A percentile compares a stretch with the other conserved stretches of the same genome.
Conservation (phyloP, 2,888 invertebrate species). For the Oscheius sp. region DNA sequence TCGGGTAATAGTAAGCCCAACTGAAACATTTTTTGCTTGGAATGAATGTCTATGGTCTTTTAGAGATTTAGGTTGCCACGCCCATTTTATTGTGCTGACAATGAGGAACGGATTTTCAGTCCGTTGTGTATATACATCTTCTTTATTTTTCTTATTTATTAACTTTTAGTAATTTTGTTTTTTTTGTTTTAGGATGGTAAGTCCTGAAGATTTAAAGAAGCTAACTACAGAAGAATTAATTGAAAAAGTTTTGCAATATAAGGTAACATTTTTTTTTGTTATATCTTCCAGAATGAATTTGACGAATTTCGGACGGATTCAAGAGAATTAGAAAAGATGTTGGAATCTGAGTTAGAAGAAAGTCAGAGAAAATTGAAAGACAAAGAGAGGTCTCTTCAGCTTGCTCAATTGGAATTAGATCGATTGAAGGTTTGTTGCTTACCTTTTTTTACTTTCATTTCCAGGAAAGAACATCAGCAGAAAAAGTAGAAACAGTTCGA, state of each 20-base stretch:
- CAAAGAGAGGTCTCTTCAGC: slow-evolving; percentile 14
- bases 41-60: background rate
- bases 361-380: slow-evolving; percentile 15
- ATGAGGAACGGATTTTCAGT: background rate
- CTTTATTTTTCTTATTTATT: background rate
- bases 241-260: background rate
- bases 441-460: background rate
- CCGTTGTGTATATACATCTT: background rate
- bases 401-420: slow-evolving; percentile 12
- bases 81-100: background rate
- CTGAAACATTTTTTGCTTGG: too few relatives aligned
- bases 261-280: background rate
- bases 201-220: slow-evolving; percentile 1
- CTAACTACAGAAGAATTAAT: slow-evolving; percentile 14
- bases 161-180: background rate
- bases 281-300: background rate
- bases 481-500: background rate
- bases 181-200: background rate
- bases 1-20: background rate
- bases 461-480: slow-evolving; percentile 9
- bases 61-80: slow-evolving; percentile 4
- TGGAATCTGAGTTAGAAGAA: slow-evolving; percentile 29
- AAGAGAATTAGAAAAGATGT: slow-evolving; percentile 30
- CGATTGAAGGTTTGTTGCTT: slow-evolving; percentile 8
- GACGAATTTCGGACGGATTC: slow-evolving; percentile 23